Evolutionary conservation across 2,113 vertebrate species (phyloP).

Genomic region (Acrocephalus kingi): DNA sequence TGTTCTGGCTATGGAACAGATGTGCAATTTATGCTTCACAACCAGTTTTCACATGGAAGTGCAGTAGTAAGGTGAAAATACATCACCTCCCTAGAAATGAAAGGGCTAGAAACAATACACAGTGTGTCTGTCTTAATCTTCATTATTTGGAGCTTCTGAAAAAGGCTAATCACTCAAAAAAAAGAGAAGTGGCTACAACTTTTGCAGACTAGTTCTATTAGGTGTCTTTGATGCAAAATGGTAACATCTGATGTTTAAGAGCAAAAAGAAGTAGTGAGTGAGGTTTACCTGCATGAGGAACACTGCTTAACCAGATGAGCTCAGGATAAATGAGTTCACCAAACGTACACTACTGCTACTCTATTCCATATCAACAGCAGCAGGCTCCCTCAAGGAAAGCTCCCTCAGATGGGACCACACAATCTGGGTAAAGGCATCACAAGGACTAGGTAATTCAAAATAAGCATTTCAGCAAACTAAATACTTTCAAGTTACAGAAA

Average conservation of each 20-base stretch:
- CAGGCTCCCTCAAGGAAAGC: conserved; percentile 2
- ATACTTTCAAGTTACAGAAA: conserved; percentile 3
- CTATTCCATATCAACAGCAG: background rate
- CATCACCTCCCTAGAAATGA: background rate
- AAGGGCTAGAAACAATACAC: background rate
- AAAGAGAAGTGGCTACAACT: background rate
- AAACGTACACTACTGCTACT: background rate
- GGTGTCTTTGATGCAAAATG: background rate
- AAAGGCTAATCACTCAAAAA: background rate
- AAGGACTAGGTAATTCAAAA: background rate
- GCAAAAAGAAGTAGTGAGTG: background rate
- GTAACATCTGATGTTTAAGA: background rate
- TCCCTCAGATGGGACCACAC: background rate
- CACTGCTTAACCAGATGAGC: background rate
- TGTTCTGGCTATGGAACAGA: background rate
- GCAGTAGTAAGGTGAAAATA: background rate
- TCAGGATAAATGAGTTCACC: background rate
- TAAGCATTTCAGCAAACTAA: conserved; percentile 5
- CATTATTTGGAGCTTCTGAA: background rate
- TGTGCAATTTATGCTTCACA: background rate
- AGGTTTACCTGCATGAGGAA: background rate
- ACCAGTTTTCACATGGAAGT: background rate
- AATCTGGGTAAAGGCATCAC: background rate
- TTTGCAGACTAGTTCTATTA: background rate
- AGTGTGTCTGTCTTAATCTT: background rate